These are phyloP conservation scores for Magallana angulata DNA, from an alignment of 1,140 invertebrate genomes.

Conservation along the genomic window DNA sequence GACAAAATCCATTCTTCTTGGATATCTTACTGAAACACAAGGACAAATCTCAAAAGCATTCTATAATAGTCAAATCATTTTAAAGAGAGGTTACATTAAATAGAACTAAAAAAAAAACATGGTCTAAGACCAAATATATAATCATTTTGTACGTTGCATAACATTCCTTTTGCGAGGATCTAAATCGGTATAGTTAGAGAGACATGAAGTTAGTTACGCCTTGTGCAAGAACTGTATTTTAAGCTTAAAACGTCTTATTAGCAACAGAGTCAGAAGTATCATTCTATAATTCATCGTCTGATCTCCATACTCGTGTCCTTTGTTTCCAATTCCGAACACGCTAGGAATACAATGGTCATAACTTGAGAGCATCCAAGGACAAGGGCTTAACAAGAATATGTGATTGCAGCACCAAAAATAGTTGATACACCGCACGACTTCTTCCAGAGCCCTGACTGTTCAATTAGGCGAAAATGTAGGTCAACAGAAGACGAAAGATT, in stretches of 20 bases:
- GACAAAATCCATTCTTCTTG: no score
- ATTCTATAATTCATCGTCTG: background rate
- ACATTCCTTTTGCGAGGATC: no score
- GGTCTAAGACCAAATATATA: no score
- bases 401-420: background rate
- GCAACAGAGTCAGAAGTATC: background rate
- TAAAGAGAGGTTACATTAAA: no score
- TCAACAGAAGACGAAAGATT: background rate
- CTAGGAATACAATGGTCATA: background rate
- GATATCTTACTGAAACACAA: no score
- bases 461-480: constrained; percentile 7
- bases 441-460: background rate
- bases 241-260: background rate
- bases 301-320: background rate
- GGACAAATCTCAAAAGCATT: no score
- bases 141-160: no score
- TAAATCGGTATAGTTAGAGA: no score
- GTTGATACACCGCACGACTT: background rate
- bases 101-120: no score
- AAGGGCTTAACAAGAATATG: background rate
- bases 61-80: no score
- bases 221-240: background rate
- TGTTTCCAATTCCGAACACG: background rate
- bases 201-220: background rate
- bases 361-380: background rate